These are phyloP conservation scores for Bothrops alternatus DNA, from an alignment of 2,797 vertebrate species.

Conservation along the genomic window DNA sequence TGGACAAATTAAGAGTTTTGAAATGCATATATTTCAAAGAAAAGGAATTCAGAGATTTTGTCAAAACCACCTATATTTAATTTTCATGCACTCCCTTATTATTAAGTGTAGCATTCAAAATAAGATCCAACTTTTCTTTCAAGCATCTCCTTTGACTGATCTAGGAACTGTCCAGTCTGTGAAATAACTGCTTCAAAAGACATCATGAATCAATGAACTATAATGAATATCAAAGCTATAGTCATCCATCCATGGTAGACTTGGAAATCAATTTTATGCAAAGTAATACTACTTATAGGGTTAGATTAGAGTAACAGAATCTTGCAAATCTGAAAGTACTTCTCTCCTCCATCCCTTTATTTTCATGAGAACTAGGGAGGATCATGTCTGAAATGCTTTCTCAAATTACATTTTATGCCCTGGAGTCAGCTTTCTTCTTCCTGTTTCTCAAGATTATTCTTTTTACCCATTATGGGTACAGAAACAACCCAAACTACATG, in stretches of 20 bases:
- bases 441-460: no score
- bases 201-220: constrained; percentile 4
- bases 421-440: no score
- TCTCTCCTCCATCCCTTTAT: no score
- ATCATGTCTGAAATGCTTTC: no score
- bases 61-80: not conserved
- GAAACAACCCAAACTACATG: not conserved
- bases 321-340: no score
- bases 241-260: no score
- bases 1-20: not conserved
- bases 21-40: not conserved
- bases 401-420: no score
- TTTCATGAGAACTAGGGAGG: no score
- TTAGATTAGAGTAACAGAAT: no score
- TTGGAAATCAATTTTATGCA: no score
- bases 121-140: not conserved
- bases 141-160: not conserved
- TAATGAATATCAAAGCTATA: not conserved
- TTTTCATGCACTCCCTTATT: not conserved
- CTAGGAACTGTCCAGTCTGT: not conserved
- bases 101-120: not conserved
- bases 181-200: not conserved
- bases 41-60: not conserved
- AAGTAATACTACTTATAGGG: no score
- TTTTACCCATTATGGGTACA: not conserved